Percentiles rank a stretch among this genome's conserved stretches.
Evolutionary conservation across 1,140 invertebrate genomes (phyloP).

Genomic region (Zaprionus lachaisei): DNA sequence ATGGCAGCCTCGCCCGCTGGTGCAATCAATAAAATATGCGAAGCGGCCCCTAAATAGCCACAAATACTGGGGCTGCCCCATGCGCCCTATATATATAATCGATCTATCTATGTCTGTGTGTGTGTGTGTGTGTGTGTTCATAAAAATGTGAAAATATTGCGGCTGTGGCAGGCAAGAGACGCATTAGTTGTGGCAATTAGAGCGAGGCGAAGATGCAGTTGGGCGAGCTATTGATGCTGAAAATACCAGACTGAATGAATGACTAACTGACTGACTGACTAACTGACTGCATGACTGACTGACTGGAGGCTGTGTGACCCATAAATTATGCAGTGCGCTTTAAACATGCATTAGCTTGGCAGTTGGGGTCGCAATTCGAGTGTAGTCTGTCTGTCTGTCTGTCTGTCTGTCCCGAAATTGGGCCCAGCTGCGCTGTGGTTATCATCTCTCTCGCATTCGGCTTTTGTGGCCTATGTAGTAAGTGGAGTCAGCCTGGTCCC

Average conservation of each 20-base stretch:
- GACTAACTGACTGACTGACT: slow-evolving; percentile 32
- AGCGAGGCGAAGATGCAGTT: slow-evolving; percentile 11
- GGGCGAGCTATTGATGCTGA: slow-evolving; percentile 50
- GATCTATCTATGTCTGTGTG: neutral
- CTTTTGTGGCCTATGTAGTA: slow-evolving; percentile 24
- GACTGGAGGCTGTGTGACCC: slow-evolving; percentile 24
- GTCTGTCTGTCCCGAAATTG: slow-evolving; percentile 18
- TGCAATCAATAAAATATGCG: slow-evolving; percentile 66
- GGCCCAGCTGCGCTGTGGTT: slow-evolving; percentile 58
- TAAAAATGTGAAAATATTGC: slow-evolving; percentile 52
- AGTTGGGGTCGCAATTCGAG: neutral
- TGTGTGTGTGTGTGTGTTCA: slow-evolving; percentile 1
- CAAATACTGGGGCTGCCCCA: slow-evolving; percentile 16
- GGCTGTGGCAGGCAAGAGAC: slow-evolving; percentile 26
- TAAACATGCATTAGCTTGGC: slow-evolving; percentile 71
- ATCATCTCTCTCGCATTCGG: slow-evolving; percentile 33
- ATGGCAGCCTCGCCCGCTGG: slow-evolving; percentile 1
- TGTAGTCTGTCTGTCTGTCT: slow-evolving; percentile 8
- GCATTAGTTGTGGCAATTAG: slow-evolving; percentile 70
- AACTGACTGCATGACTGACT: slow-evolving; percentile 32
- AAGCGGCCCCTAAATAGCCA: slow-evolving; percentile 23
- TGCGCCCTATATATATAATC: neutral
- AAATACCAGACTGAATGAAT: slow-evolving; percentile 41
- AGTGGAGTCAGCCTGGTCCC: neutral
- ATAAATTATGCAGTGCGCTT: slow-evolving; percentile 72